Evolutionary conservation across 37 sponge, comb jelly and placozoan species (phyloP).

Genomic region (Mnemiopsis leidyi): DNA sequence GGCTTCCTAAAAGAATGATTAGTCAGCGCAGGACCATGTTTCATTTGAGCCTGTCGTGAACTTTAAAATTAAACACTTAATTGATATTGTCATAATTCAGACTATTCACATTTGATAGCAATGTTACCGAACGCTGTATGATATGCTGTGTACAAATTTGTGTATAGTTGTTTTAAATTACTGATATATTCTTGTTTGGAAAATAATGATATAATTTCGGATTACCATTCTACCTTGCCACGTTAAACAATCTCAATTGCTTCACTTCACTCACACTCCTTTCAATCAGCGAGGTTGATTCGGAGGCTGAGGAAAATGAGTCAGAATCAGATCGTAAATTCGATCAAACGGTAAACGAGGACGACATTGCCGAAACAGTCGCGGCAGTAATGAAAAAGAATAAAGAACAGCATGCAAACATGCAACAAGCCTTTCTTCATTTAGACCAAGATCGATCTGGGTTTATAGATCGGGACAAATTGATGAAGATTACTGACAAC

Average conservation of each 20-base stretch:
- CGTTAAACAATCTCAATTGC: neutral
- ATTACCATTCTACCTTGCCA: no score
- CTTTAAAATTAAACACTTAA: no score
- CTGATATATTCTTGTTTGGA: neutral
- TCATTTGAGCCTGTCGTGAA: no score
- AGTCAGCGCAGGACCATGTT: no score
- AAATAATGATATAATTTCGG: neutral
- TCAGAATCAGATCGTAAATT: neutral
- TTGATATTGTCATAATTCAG: no score
- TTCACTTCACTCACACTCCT: neutral
- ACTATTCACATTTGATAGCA: no score
- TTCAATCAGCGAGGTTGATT: neutral
- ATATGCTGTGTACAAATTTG: neutral
- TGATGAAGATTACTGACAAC: neutral
- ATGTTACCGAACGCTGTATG: neutral
- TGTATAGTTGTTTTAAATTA: neutral
- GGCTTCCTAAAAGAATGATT: no score
- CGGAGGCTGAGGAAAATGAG: neutral
- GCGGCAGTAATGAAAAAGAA: neutral
- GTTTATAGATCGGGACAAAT: neutral
- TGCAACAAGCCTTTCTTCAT: neutral
- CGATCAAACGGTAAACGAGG: neutral
- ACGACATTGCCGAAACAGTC: neutral
- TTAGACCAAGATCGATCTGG: neutral
- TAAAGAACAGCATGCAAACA: neutral